These are phyloP conservation scores for Siniperca knerii DNA, from an alignment of 2,113 vertebrate species.

Conservation along the genomic window DNA sequence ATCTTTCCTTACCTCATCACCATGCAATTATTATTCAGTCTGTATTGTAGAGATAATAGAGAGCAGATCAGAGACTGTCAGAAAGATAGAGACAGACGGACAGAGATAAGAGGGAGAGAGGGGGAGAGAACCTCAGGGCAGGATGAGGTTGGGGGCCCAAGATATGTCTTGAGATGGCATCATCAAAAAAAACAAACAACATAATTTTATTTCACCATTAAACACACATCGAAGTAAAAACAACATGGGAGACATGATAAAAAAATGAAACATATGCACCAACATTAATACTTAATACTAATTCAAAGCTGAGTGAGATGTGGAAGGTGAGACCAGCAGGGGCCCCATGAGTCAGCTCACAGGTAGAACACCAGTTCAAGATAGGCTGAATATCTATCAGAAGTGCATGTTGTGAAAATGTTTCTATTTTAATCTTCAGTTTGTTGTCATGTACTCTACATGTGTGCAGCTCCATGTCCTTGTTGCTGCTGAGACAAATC, in stretches of 20 bases:
- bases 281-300: neutral
- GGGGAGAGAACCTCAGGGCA: neutral
- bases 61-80: constrained; percentile 42
- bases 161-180: constrained; percentile 25
- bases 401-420: neutral
- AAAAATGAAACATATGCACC: neutral
- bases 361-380: neutral
- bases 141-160: constrained; percentile 2
- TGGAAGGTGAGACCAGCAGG: neutral
- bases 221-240: neutral
- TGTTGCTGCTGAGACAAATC: constrained; percentile 1
- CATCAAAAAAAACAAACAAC: constrained; percentile 2
- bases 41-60: constrained; percentile 50
- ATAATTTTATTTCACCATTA: neutral
- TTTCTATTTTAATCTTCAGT: neutral
- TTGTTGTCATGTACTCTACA: neutral
- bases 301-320: neutral
- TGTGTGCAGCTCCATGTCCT: constrained; percentile 1
- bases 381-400: neutral
- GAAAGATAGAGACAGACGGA: constrained; percentile 24
- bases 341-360: neutral
- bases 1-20: constrained; percentile 6
- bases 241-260: neutral
- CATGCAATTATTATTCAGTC: constrained; percentile 26
- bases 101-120: constrained; percentile 22